Conservation (phyloP, 1,140 invertebrate genomes). For the Drosophila kikkawai region DNA sequence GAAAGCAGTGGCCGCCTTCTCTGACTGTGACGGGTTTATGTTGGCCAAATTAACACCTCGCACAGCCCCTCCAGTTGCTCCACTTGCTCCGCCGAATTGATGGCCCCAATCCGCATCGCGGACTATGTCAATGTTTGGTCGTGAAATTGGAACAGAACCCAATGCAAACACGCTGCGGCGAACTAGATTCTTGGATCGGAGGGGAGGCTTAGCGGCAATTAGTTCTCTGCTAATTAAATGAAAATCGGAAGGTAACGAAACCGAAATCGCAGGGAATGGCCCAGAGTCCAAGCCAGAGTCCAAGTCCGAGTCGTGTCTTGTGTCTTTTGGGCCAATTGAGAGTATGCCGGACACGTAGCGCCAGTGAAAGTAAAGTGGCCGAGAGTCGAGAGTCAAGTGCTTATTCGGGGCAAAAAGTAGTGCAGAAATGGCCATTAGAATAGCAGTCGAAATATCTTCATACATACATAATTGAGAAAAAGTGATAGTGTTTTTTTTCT, state of each 20-base stretch:
- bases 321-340: constrained; percentile 15
- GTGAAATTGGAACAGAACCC: constrained; percentile 59
- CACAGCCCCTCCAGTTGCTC: constrained; percentile 25
- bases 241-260: constrained; percentile 63
- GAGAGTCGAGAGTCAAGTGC: constrained; percentile 45
- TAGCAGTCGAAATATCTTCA: constrained; percentile 50
- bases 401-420: constrained; percentile 50
- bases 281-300: constrained; percentile 1
- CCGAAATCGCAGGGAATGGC: constrained; percentile 54
- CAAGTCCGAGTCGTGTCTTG: constrained; percentile 14
- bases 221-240: constrained; percentile 72
- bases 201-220: constrained; percentile 59
- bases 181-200: constrained; percentile 42
- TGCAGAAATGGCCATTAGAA: constrained; percentile 70
- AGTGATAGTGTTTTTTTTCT: constrained; percentile 71
- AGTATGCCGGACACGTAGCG: constrained; percentile 52
- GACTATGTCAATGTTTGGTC: constrained; percentile 75
- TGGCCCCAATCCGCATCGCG: constrained; percentile 38
- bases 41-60: constrained; percentile 70
- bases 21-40: constrained; percentile 40
- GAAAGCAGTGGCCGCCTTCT: constrained; percentile 21
- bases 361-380: constrained; percentile 70
- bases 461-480: constrained; percentile 73
- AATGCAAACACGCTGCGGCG: constrained; percentile 42
- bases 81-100: constrained; percentile 38